Evolutionary conservation across 2,797 vertebrate genomes (phyloP).

Genomic region (Enteromius viviparus): DNA sequence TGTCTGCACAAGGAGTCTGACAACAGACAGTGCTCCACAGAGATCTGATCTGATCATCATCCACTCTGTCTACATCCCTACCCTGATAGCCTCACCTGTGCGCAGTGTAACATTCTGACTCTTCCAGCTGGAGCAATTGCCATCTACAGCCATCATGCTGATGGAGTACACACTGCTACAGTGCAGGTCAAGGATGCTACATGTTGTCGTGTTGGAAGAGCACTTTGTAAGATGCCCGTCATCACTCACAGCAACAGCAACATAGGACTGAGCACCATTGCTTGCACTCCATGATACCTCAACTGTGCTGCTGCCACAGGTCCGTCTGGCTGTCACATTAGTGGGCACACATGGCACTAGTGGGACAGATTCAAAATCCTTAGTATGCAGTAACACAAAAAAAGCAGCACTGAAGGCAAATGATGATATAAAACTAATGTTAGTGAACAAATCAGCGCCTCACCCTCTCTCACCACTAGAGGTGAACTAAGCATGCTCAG

Average conservation of each 20-base stretch:
- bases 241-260: slow-evolving; percentile 54
- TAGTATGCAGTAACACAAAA: background rate
- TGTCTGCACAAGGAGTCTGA: too few species aligned
- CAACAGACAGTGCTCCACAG: too few species aligned
- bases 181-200: slow-evolving; percentile 66
- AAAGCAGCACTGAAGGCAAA: background rate
- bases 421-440: background rate
- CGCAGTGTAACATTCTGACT: slow-evolving; percentile 60
- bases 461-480: slow-evolving; percentile 67
- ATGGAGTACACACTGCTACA: slow-evolving; percentile 76
- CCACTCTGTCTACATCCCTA: background rate
- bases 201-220: slow-evolving; percentile 68
- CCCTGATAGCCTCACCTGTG: slow-evolving; percentile 66
- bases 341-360: slow-evolving; percentile 79
- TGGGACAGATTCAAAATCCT: background rate
- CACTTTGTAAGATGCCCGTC: slow-evolving; percentile 54
- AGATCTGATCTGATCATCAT: too few species aligned
- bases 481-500: slow-evolving; percentile 65
- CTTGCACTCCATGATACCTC: slow-evolving; percentile 72
- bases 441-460: slow-evolving; percentile 9
- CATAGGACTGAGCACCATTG: slow-evolving; percentile 68
- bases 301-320: slow-evolving; percentile 67
- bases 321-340: slow-evolving; percentile 61
- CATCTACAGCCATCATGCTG: slow-evolving; percentile 65
- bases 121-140: slow-evolving; percentile 68